A percentile compares a stretch with the other conserved stretches of the same genome.
Conservation (phyloP, 1,140 invertebrate species). For the Hormaphis cornu region DNA sequence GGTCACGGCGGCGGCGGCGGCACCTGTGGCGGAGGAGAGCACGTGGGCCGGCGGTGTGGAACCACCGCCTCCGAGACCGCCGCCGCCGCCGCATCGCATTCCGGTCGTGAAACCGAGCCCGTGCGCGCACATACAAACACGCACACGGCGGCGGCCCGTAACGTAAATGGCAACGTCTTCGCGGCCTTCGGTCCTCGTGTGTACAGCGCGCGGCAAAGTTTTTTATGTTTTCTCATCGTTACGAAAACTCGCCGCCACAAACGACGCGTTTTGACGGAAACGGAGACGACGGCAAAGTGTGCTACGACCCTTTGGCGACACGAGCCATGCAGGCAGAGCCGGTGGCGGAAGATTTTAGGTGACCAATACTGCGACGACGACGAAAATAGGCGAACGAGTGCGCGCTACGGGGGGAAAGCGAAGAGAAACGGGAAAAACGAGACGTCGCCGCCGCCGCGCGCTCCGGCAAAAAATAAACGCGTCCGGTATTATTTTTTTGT, state of each 20-base stretch:
- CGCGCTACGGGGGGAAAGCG: neutral
- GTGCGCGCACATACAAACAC: conserved; percentile 22
- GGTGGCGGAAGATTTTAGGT: no score
- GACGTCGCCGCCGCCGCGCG: neutral
- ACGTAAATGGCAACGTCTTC: conserved; percentile 31
- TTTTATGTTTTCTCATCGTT: neutral
- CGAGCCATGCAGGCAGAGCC: no score
- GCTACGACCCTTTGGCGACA: no score
- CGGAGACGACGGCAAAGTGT: no score
- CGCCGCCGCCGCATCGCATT: conserved; percentile 7
- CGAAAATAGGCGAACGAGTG: neutral
- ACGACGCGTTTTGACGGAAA: neutral
- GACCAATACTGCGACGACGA: no score
- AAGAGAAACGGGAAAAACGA: conserved; percentile 14
- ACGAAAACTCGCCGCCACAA: neutral
- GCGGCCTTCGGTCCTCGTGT: neutral
- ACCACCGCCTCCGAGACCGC: neutral
- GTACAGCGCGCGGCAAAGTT: neutral
- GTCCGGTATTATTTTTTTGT: no score
- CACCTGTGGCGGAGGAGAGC: conserved; percentile 32
- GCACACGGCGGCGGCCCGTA: conserved; percentile 2
- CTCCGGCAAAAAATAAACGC: no score
- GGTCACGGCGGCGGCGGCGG: neutral
- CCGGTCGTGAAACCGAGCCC: conserved; percentile 29
- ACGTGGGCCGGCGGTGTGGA: conserved; percentile 23